Conservation (phyloP, 1,140 invertebrate genomes). For the fruit fly (Drosophila melanogaster) region Release_6_plus_ISO1_MT NT_033777.3:11459501-11460000, state of each 20-base stretch:
- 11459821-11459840: constrained; percentile 22
- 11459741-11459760: too few species aligned
- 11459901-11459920: constrained; percentile 18
- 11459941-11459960: constrained; percentile 60
- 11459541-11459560: too few species aligned
- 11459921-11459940: constrained; percentile 16
- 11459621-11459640: too few species aligned
- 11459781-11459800: constrained; percentile 16
- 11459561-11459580: too few species aligned
- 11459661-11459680: too few species aligned
- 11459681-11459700: too few species aligned
- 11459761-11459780: background rate
- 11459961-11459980: constrained; percentile 45
- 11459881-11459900: constrained; percentile 28
- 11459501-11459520: too few species aligned
- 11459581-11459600: too few species aligned
- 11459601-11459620: too few species aligned
- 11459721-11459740: background rate
- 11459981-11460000: constrained; percentile 57
- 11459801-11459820: constrained; percentile 4
- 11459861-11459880: constrained; percentile 33
- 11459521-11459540: too few species aligned
- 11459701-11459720: too few species aligned
- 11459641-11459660: too few species aligned
- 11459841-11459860: constrained; percentile 44